A percentile compares a stretch with the other conserved stretches of the same genome.
Evolutionary conservation across 2,888 invertebrate species (phyloP).

Genomic region (Thera obeliscata): DNA sequence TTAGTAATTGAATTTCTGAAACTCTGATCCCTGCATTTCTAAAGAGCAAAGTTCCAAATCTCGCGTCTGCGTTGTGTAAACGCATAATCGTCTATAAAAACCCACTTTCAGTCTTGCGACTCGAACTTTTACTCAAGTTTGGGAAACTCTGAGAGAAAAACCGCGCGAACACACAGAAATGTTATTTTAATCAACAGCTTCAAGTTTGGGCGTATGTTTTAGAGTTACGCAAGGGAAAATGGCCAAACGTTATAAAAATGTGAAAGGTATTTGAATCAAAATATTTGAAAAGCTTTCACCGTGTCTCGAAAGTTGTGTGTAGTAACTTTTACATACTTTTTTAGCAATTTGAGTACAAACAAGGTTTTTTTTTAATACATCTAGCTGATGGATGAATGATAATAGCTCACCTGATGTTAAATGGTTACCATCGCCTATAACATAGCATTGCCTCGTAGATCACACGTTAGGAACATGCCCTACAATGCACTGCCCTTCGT

Average conservation of each 20-base stretch:
- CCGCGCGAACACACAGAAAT: conserved; percentile 53
- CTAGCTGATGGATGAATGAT: too few species aligned
- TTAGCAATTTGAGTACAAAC: too few species aligned
- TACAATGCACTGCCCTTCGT: too few species aligned
- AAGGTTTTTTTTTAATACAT: too few species aligned
- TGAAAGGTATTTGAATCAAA: not conserved
- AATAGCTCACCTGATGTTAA: too few species aligned
- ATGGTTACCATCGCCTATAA: too few species aligned
- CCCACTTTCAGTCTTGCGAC: conserved; percentile 42
- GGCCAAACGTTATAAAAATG: conserved; percentile 1
- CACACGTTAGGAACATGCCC: too few species aligned
- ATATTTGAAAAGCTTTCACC: not conserved
- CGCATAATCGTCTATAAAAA: conserved; percentile 56
- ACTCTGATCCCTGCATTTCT: conserved; percentile 45
- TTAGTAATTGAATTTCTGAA: conserved; percentile 44
- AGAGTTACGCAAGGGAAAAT: conserved; percentile 20
- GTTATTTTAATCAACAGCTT: conserved; percentile 68
- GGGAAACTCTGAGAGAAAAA: conserved; percentile 42
- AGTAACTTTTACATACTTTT: too few species aligned
- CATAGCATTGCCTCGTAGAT: too few species aligned
- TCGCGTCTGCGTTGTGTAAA: conserved; percentile 50
- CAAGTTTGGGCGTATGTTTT: conserved; percentile 40
- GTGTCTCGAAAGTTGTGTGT: too few species aligned
- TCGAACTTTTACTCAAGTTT: conserved; percentile 37
- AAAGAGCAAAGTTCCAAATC: conserved; percentile 47